Base-by-base conservation (phyloP, 2,797 vertebrate genomes). In the Salmo trutta region DNA sequence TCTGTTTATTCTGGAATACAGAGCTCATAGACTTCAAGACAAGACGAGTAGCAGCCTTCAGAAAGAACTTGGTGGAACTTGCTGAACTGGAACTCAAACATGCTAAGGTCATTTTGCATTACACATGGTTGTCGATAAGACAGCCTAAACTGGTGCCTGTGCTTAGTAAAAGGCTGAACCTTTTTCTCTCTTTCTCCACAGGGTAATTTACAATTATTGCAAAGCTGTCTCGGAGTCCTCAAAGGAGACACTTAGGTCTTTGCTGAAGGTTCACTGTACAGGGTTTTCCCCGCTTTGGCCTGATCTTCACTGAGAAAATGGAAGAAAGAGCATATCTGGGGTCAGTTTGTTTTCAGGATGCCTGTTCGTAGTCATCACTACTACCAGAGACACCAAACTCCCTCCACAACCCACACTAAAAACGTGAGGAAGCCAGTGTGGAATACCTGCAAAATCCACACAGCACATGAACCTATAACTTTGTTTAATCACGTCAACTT, bases 61-160 rank as follows among this genome's bases (percentile, higher is more conserved):
- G 97, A 90, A 99, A 99, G 95, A 99, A 99, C 92, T 92, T 99
- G 93, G 98, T 99, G 93, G 98, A 99, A 91, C 94, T 99, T 88
- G 97, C 98, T 41, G 98, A 99, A 92, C 95, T 99, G 93, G 98
- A 99, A 94, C 95, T 99, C 77, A 99, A 99, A 92, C 98, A 99
- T 84, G 97, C 97, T 75, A 99, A 99, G 97, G 98, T 99, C 92
- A 78, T 71, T 47, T 76, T 70, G 17, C 24, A 21, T 33, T 67
- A 14, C 56, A 53, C 24, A n/a, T n/a, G 41, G 12, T 4, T 53
- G 65, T 59, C 7, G 7, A 21, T 24, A 27, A 66, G 64, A 66
- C 64, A 29, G 31, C 24, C 17, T n/a, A 69, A 41, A 69, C 41
- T 12, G 10, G 10, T 14, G 41, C 41, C 41, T 47, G 41, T 47